A percentile compares a stretch with the other conserved stretches of the same genome.
phyloP scores from a whole-genome alignment of 2,888 invertebrate genomes.

The Tuberolachnus salignus region DNA sequence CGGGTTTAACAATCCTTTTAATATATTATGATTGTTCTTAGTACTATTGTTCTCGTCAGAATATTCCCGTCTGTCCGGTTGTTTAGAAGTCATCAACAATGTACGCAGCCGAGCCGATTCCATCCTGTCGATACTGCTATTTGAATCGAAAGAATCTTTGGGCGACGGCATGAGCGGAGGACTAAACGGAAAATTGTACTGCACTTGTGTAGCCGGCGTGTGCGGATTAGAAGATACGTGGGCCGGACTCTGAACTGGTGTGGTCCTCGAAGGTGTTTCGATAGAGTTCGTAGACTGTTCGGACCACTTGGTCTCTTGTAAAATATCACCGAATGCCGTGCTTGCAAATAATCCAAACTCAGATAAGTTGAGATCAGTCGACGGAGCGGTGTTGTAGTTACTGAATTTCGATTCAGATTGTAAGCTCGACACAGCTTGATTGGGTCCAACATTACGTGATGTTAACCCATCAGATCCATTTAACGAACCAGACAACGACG shows the following conservation, averaged over 20 bases:
- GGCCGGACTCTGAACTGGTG: conserved; percentile 65
- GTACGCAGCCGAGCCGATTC: conserved; percentile 69
- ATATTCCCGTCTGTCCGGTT: background rate
- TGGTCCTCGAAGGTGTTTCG: conserved; percentile 18
- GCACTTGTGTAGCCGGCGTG: conserved; percentile 60
- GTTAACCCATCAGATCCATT: conserved; percentile 33
- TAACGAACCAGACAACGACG: conserved; percentile 2
- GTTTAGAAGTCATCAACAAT: conserved; percentile 65
- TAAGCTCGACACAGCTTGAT: background rate
- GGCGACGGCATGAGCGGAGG: conserved; percentile 68
- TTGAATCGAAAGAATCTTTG: conserved; percentile 64
- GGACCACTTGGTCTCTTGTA: conserved; percentile 59
- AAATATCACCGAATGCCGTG: conserved; percentile 67
- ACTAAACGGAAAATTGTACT: conserved; percentile 68
- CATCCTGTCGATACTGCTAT: conserved; percentile 64
- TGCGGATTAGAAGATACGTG: conserved; percentile 61
- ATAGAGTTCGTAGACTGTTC: conserved; percentile 63
- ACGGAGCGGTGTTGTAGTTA: conserved; percentile 62
- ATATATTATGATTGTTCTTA: conserved; percentile 66
- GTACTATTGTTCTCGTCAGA: conserved; percentile 55
- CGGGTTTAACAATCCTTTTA: conserved; percentile 62
- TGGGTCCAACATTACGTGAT: background rate
- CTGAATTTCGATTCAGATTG: conserved; percentile 53
- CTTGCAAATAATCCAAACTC: conserved; percentile 73
- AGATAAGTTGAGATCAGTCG: conserved; percentile 66